Evolutionary conservation across 1,140 invertebrate species (phyloP), one percentile per base, ranked within the genome.

Genomic region (Zelostemma sp.): DNA sequence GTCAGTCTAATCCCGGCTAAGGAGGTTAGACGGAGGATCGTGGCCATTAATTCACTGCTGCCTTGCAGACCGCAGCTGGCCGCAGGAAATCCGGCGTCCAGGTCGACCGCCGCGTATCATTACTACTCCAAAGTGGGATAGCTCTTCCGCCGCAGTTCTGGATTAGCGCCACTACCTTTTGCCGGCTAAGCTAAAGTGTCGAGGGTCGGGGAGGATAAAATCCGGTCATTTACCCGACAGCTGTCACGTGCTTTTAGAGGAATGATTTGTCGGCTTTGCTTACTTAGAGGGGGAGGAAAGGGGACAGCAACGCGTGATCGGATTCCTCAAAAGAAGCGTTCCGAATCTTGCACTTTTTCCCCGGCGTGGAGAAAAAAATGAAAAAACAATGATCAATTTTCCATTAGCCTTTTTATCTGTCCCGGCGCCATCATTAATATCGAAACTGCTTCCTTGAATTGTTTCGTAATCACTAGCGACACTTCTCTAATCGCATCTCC

Each of bases 1-100:
- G 78, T 81, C 76, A 68, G 71, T 75, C 79, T 80, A 80, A 79
- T 80, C 78, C 74, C 67, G 57, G 50, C 72, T 80, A 78, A 80
- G 78, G 74, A 77, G 73, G 72, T 76, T 76, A 72, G 75, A 77
- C 55, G 66, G 40, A 70, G 54, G 59, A 72, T 73, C 68, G 61
- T 63, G 47, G 61, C 77, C 76, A 79, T 79, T 80, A 79, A 80
- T 80, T 80, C 73, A 63, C 21, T 57, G 43, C 65, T 55, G 49
- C 61, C 70, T 70, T 41, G 41, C 53, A 49, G 67, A 58, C 68
- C 50, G 33, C 61, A 72, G 69, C 28, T 65, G 64, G 65, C 74
- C 69, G 56, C 76, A 71, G 51, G 57, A 72, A 70, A 72, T 75
- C 69, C 66, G 48, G 58, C 60, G 64, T 64, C 41, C 41, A 18